Base-by-base conservation (phyloP, 1,140 invertebrate genomes). In the Cheumatopsyche charites region DNA sequence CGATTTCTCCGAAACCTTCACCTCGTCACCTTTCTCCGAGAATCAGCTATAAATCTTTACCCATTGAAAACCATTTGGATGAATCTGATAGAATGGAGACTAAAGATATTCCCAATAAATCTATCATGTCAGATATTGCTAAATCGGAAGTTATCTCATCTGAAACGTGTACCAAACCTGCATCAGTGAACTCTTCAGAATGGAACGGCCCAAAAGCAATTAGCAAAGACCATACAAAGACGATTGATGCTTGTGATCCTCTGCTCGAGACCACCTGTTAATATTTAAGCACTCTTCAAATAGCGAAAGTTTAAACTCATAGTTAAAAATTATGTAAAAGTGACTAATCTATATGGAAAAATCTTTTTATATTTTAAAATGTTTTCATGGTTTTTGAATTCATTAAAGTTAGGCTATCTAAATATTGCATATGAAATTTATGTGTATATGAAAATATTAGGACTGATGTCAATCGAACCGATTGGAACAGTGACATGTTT, bases 261-360 rank as follows among this genome's bases (percentile, higher is more conserved):
- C 61, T 76, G 17, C 72, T 76, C 11, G 75, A 76, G 71, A 76
- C 75, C 36, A 76, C 75, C 61, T 76, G 75, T 73, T 76, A 68
- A 71, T 42, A 63, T 43, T 19, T 63, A 42, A 42, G 62, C 62
- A 63, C 41, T 63, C 2, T 62, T 62, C 13, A 42, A 11, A 15
- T 58, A 36, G 19, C 12, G 12, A 58, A 13, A 58, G 17, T 25
- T 25, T 58, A 58, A 58, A 58, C 19, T 58, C 29, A 17, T 63
- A 63, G 29, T 36, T 63, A 42, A 63, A n/a, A n/a, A 4, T 63
- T 11, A 63, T 63, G 1, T 13, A 11, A 62, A 63, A 15, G 62
- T 63, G 62, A 63, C 26, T 29, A 21, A 21, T 13, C 4, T 26
- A 17, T 21, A 23, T 42, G 19, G 15, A 42, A 63, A 36, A 42